phyloP scores from a whole-genome alignment of 2,113 vertebrate genomes.

The Platycercus adscitus region DNA sequence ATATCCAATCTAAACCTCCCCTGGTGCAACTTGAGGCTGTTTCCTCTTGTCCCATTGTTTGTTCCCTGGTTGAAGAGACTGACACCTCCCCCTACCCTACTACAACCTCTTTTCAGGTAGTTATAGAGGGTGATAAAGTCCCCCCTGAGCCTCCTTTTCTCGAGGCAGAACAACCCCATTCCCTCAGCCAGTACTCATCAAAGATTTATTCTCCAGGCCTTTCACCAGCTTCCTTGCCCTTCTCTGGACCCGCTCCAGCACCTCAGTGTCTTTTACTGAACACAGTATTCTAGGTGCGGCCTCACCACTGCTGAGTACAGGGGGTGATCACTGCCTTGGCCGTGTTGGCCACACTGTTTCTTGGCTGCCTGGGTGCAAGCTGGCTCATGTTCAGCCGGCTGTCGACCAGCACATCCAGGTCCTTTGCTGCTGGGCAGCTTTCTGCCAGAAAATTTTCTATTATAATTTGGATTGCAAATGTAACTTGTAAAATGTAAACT shows the following conservation, averaged over 20 bases:
- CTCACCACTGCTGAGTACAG: not conserved
- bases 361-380: not conserved
- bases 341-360: not conserved
- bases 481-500: not conserved
- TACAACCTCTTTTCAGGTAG: not conserved
- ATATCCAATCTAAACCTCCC: not conserved
- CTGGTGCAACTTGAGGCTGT: not conserved
- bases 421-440: not conserved
- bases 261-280: not conserved
- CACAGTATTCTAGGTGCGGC: not conserved
- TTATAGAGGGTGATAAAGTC: rapidly evolving
- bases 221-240: not conserved
- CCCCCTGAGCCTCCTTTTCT: not conserved
- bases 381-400: not conserved
- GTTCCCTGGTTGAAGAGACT: not conserved
- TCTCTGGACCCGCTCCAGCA: not conserved
- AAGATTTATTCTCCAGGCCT: not conserved
- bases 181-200: not conserved
- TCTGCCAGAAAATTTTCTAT: not conserved
- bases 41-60: not conserved
- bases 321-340: not conserved
- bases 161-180: not conserved
- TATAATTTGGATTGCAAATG: not conserved
- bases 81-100: no score
- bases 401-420: not conserved